Evolutionary conservation across 2,888 invertebrate species (phyloP), one percentile per base, ranked within the genome.

Genomic region (Pemphredon lugubris): DNA sequence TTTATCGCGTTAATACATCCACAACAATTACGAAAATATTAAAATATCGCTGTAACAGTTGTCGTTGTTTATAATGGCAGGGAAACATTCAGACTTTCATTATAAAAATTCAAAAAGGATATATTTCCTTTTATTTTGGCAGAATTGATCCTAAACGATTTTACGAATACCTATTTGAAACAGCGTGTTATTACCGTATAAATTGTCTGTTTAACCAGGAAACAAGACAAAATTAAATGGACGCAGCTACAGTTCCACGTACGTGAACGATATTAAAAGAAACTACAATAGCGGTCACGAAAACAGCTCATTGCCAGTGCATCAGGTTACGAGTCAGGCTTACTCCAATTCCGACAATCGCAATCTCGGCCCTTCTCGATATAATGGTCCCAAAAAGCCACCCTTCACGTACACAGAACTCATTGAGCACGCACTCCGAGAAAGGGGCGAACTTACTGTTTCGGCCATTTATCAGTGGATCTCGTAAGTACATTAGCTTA

Each of bases 391-490:
- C 53, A 94, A 94, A 86, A 97, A 97, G 85, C 97, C 97, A 16
- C 96, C 96, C 0, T 96, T 95, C 86, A 97, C 97, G 0, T 97
- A 97, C 85, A 97, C 97, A 1, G 97, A 97, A 90, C 92, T 97
- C 81, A 97, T 97, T 81, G 96, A 97, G 90, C 94, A 95, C 84
- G 97, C 97, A 44, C 90, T 97, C 70, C 93, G 94, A 81, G 97
- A 97, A 89, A 95, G 94, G 85, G 95, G 96, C 58, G 96, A 96
- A 90, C 90, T 97, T 73, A 97, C 97, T 0, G 97, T 97, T 32
- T 96, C 96, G 4, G 97, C 95, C 58, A 97, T 97, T 82, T 97
- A 97, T 90, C 95, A 95, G 84, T 97, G 97, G 97, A 97, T 97
- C 86, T 96, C 96, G 97, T 97, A 91, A 96, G 96, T 65, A 18